A percentile compares a stretch with the other conserved stretches of the same genome.
phyloP scores from a whole-genome alignment of 1,140 invertebrate species.

The Solenopsis fugax region DNA sequence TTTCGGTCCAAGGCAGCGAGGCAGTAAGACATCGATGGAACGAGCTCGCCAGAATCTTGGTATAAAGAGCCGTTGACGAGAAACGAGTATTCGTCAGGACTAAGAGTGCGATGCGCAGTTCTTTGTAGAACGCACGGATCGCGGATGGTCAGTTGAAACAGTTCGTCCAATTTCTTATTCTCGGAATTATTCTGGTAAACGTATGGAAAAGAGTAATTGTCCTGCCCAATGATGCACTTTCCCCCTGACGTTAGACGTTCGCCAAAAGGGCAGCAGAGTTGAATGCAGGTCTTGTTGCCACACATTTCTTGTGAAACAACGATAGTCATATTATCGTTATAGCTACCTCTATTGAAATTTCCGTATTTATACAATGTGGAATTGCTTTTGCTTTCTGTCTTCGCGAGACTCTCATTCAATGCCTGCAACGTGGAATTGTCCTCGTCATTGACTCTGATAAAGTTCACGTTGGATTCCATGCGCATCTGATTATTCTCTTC shows the following conservation, averaged over 20 bases:
- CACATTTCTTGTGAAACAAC: neutral
- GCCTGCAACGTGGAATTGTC: neutral
- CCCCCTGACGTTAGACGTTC: neutral
- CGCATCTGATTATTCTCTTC: neutral
- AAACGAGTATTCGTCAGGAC: slow-evolving; percentile 86
- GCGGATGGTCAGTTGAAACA: slow-evolving; percentile 34
- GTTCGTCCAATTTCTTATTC: neutral
- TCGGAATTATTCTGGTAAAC: neutral
- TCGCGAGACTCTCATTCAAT: neutral
- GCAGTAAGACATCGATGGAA: slow-evolving; percentile 69
- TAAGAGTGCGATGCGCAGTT: slow-evolving; percentile 81
- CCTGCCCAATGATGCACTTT: slow-evolving; percentile 5
- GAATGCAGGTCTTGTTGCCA: neutral
- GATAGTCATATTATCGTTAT: neutral
- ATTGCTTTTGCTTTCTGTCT: neutral
- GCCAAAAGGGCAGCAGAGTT: slow-evolving; percentile 52
- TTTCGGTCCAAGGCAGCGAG: slow-evolving; percentile 36
- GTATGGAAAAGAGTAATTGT: slow-evolving; percentile 28
- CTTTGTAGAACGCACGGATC: slow-evolving; percentile 62
- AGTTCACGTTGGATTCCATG: neutral
- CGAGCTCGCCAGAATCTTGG: slow-evolving; percentile 56
- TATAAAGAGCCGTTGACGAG: slow-evolving; percentile 87
- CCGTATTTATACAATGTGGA: neutral
- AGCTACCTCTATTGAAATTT: neutral
- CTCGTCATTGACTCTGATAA: neutral